phyloP scores from a whole-genome alignment of 2,888 invertebrate species.

The Machimus atricapillus region DNA sequence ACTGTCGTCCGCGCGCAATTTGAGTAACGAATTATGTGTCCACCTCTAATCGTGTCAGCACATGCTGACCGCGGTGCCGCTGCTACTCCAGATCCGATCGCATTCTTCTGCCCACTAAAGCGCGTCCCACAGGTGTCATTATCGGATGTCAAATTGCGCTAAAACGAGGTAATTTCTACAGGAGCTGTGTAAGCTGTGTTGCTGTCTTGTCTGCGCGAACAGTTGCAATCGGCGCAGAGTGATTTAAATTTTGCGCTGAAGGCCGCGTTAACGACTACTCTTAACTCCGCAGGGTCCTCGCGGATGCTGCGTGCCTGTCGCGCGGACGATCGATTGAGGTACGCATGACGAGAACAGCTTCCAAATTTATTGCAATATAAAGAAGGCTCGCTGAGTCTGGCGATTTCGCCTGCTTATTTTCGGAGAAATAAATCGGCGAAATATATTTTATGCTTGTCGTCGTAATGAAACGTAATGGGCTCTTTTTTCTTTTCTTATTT shows the following conservation, averaged over 20 bases:
- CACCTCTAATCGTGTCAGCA: not conserved
- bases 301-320: not conserved
- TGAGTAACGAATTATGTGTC: not conserved
- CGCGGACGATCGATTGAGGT: not conserved
- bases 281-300: not conserved
- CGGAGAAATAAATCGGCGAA: not conserved
- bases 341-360: not conserved
- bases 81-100: not conserved
- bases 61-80: not conserved
- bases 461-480: not conserved
- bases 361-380: not conserved
- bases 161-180: not conserved
- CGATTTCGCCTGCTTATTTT: not conserved
- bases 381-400: not conserved
- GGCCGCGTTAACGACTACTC: not conserved
- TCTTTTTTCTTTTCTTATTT: not conserved
- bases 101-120: not conserved
- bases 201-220: not conserved
- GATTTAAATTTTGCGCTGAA: not conserved
- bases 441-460: not conserved
- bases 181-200: not conserved
- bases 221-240: not conserved
- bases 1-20: not conserved
- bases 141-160: not conserved
- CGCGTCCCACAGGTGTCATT: not conserved